Percentiles rank a stretch among this genome's conserved stretches.
Evolutionary conservation across 2,113 vertebrate species (phyloP).

Genomic region (Spheniscus mendiculus): DNA sequence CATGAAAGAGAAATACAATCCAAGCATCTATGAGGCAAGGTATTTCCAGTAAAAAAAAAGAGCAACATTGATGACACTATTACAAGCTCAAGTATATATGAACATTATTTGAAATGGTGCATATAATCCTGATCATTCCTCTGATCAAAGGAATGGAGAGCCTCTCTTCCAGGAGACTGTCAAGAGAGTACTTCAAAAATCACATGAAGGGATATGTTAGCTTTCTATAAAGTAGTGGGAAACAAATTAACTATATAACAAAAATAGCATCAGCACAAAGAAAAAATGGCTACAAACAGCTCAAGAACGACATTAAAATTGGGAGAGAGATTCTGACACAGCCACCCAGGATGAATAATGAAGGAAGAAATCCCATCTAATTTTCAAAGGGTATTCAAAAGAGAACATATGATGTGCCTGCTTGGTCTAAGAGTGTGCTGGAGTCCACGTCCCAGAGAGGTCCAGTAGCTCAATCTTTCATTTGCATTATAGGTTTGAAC

Average conservation of each 20-base stretch:
- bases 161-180: background rate
- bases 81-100: background rate
- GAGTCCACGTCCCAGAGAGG: background rate
- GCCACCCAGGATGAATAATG: background rate
- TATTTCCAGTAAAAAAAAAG: background rate
- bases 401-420: background rate
- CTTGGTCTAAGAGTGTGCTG: background rate
- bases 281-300: background rate
- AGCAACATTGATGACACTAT: background rate
- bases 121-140: background rate
- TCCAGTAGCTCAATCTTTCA: background rate
- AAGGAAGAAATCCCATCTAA: background rate
- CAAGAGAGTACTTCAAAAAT: background rate
- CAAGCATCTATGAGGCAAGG: background rate
- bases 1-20: background rate
- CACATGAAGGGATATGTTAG: background rate
- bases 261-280: background rate
- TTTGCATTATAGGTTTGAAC: background rate
- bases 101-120: background rate
- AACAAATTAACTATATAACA: background rate
- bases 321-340: background rate
- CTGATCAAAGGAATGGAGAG: background rate
- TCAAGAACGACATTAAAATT: background rate
- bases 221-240: background rate
- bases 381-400: background rate